phyloP scores from a whole-genome alignment of 2,888 invertebrate species.

The Napeogenes inachia region DNA sequence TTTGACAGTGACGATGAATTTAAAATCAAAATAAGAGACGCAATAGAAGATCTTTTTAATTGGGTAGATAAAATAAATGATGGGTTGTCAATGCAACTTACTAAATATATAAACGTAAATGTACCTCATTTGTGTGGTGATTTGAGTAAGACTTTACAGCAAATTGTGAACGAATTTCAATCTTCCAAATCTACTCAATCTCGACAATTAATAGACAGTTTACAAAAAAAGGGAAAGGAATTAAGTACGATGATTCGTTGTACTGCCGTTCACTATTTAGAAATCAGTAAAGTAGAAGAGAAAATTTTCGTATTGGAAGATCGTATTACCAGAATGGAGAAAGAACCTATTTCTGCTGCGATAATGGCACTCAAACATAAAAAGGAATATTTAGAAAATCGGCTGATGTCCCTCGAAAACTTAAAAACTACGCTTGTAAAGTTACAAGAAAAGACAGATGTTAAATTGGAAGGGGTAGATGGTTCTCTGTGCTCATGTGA shows the following conservation, averaged over 20 bases:
- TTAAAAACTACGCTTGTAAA: constrained; percentile 51
- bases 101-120: constrained; percentile 50
- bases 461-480: constrained; percentile 38
- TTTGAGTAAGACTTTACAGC: constrained; percentile 58
- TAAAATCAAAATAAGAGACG: constrained; percentile 41
- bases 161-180: constrained; percentile 54
- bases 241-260: constrained; percentile 52
- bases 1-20: constrained; percentile 46
- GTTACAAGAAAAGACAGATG: constrained; percentile 40
- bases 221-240: constrained; percentile 51
- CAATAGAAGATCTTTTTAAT: constrained; percentile 49
- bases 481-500: constrained; percentile 53
- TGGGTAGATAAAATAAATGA: constrained; percentile 67
- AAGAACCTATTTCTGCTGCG: constrained; percentile 52
- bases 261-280: constrained; percentile 51
- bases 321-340: constrained; percentile 51
- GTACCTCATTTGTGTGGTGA: constrained; percentile 47
- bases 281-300: constrained; percentile 56
- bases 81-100: constrained; percentile 47
- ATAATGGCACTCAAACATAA: constrained; percentile 53
- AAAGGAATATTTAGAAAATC: constrained; percentile 54
- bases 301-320: constrained; percentile 57
- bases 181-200: constrained; percentile 39
- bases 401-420: constrained; percentile 52
- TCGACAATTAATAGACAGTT: constrained; percentile 45